A percentile compares a stretch with the other conserved stretches of the same genome.
Evolutionary conservation across 2,113 vertebrate species (phyloP).

Genomic region (Xenopus laevis): DNA sequence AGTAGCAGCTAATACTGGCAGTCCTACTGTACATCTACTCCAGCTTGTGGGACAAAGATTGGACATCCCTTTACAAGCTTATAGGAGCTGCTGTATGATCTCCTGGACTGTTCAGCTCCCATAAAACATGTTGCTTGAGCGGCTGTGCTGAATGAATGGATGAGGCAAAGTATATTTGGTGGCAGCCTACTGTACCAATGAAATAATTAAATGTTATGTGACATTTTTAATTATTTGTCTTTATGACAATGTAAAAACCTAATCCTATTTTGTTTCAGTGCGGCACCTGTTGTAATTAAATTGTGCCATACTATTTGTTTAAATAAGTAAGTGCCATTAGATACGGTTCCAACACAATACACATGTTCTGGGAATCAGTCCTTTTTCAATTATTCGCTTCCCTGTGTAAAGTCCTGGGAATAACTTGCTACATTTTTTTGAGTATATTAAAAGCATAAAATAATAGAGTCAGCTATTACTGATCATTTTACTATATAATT

Average conservation of each 20-base stretch:
- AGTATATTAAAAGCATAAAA: constrained; percentile 44
- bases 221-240: constrained; percentile 34
- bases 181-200: constrained; percentile 7
- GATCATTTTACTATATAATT: constrained; percentile 42
- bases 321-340: constrained; percentile 20
- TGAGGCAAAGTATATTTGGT: constrained; percentile 10
- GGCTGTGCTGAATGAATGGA: not conserved
- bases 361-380: constrained; percentile 18
- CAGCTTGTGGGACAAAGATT: too few relatives aligned
- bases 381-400: constrained; percentile 40
- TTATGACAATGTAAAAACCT: constrained; percentile 18
- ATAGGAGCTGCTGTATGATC: too few relatives aligned
- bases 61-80: too few relatives aligned
- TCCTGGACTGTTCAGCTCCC: not conserved
- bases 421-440: constrained; percentile 29
- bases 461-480: constrained; percentile 36
- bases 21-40: too few relatives aligned
- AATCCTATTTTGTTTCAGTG: constrained; percentile 23
- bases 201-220: constrained; percentile 33
- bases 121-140: not conserved
- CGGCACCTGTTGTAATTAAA: constrained; percentile 42
- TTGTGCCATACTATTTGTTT: constrained; percentile 30
- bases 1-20: too few relatives aligned
- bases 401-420: constrained; percentile 34
- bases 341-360: constrained; percentile 39